Evolutionary conservation across 2,797 vertebrate genomes (phyloP).

Genomic region (Macropodus opercularis): DNA sequence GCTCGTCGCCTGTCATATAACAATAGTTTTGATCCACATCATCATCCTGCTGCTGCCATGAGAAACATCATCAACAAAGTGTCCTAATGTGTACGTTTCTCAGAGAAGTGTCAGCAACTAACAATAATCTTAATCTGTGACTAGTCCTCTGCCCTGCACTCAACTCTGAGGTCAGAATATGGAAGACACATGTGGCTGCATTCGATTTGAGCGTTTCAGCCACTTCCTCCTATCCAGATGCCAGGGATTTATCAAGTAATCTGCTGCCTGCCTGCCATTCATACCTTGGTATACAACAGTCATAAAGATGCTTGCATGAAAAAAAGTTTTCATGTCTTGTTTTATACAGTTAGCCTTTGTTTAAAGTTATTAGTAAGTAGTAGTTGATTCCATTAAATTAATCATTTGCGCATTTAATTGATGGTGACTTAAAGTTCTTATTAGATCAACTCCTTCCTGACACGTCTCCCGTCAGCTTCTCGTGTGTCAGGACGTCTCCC

Average conservation of each 20-base stretch:
- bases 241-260: conserved; percentile 18
- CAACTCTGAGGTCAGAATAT: conserved; percentile 10
- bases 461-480: not conserved
- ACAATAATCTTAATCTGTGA: no score
- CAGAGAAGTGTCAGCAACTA: no score
- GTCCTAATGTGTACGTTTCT: no score
- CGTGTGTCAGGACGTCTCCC: not conserved
- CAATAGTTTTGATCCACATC: no score
- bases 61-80: no score
- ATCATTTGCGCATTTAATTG: not conserved
- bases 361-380: not conserved
- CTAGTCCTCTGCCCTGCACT: conserved; percentile 5
- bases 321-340: not conserved
- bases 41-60: no score
- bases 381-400: not conserved
- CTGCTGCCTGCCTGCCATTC: conserved; percentile 2
- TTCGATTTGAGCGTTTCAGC: conserved; percentile 26
- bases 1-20: no score
- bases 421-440: no score
- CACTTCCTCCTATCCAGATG: conserved; percentile 52
- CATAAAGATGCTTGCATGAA: not conserved
- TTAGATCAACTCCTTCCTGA: no score
- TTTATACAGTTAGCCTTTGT: not conserved
- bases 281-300: conserved; percentile 6
- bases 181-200: conserved; percentile 55